phyloP scores from a whole-genome alignment of 2,888 invertebrate genomes.

The Hemicrepidius hirtus region DNA sequence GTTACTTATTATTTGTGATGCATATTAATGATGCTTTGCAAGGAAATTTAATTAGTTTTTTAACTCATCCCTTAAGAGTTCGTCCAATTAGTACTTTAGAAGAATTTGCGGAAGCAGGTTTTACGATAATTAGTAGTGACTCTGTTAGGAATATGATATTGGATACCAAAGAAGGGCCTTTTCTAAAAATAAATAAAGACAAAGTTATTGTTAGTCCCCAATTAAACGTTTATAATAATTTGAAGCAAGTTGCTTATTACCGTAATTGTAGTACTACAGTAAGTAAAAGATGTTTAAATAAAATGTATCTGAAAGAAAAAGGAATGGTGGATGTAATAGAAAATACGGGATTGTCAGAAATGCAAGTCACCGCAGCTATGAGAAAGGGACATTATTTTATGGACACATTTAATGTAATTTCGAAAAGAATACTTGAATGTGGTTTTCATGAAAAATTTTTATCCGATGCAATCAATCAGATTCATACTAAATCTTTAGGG shows the following conservation, averaged over 20 bases:
- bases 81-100: background rate
- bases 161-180: no score
- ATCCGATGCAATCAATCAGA: background rate
- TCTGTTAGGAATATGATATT: background rate
- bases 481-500: no score
- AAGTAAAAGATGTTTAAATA: background rate
- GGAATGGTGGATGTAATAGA: background rate
- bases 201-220: no score
- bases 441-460: slow-evolving; percentile 11
- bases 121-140: no score
- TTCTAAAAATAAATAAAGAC: no score
- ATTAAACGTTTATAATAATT: background rate
- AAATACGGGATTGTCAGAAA: background rate
- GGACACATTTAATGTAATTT: background rate
- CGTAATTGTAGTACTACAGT: background rate
- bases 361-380: background rate
- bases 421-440: background rate
- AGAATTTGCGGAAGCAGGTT: background rate
- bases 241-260: background rate
- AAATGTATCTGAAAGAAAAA: background rate
- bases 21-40: background rate
- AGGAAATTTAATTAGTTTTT: background rate
- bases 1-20: background rate
- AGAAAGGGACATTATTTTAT: slow-evolving; percentile 23
- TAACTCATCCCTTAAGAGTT: background rate